Conservation (phyloP, 1,140 invertebrate species). For the Cotesia typhae region DNA sequence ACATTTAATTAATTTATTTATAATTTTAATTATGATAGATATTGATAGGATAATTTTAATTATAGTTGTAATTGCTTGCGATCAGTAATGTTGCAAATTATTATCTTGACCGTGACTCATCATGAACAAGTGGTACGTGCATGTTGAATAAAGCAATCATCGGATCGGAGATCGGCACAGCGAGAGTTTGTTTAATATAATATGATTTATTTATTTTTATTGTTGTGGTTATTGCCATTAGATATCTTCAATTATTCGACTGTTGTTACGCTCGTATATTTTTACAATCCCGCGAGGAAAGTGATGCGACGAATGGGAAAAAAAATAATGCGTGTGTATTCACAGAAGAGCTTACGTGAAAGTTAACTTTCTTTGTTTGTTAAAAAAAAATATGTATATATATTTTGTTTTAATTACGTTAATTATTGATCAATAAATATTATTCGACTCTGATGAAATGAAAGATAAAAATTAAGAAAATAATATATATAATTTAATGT, state of each 20-base stretch:
- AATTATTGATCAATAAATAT: too few relatives aligned
- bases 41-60: neutral
- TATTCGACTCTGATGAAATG: neutral
- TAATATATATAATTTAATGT: neutral
- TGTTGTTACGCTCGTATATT: neutral
- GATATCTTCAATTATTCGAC: neutral
- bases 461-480: neutral
- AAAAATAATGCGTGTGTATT: conserved; percentile 1
- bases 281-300: conserved; percentile 3
- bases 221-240: neutral
- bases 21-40: neutral
- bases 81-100: neutral
- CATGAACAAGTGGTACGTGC: conserved; percentile 26
- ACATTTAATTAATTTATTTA: conserved; percentile 11
- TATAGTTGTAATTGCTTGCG: neutral
- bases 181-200: neutral
- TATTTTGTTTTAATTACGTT: too few relatives aligned
- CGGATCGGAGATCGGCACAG: neutral
- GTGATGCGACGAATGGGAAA: neutral
- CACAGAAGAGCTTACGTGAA: conserved; percentile 10
- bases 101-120: conserved; percentile 10
- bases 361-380: conserved; percentile 21
- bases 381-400: too few relatives aligned
- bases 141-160: conserved; percentile 2
- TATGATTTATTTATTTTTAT: conserved; percentile 3